Evolutionary conservation across 2,113 vertebrate species (phyloP), one percentile per base, ranked within the genome.

Genomic region (Leiothrix lutea): DNA sequence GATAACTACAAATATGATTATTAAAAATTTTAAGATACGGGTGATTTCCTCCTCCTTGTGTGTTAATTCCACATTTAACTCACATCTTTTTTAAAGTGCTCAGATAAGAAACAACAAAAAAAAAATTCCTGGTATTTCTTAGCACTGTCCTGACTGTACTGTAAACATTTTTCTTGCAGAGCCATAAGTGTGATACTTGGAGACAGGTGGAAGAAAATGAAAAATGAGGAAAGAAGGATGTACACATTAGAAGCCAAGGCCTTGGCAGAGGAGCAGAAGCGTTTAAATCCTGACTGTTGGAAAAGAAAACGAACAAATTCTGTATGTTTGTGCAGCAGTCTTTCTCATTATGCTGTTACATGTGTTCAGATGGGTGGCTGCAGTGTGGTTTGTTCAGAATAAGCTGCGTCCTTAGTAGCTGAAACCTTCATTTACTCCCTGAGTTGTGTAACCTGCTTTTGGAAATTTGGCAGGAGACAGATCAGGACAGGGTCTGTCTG

Each of bases 181-280:
- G 99, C 99, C 98, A 99, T 99, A 97, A 99, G 99, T 86, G 99
- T 99, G 98, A 99, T 99, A 97, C 98, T 99, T 28, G 99, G 99
- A 58, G 99, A 99, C 97, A 99, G 98, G 98, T 99, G 99, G 99
- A 99, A 99, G 98, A 99, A 99, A 96, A 99, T 99, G 99, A 99
- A 99, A 96, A 99, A 98, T 3, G 99, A 99, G 94, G 99, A 99
- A 94, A 98, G 99, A 86, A 98, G 99, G 96, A 98, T 99, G 98
- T 99, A 99, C 97, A 99, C 99, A 50, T 98, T 99, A 98, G 99
- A 99, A 98, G 99, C 99, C 97, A 99, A 99, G 97, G 99, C 99
- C 96, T 97, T 99, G 98, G 99, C 99, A 10, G 99, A 99, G 97
- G 99, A 99, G 98, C 99, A 99, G 97, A 99, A 99, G 93, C 98